Conservation (phyloP, 92 coral and sea anemone species). For the Phymanthus crucifer region DNA sequence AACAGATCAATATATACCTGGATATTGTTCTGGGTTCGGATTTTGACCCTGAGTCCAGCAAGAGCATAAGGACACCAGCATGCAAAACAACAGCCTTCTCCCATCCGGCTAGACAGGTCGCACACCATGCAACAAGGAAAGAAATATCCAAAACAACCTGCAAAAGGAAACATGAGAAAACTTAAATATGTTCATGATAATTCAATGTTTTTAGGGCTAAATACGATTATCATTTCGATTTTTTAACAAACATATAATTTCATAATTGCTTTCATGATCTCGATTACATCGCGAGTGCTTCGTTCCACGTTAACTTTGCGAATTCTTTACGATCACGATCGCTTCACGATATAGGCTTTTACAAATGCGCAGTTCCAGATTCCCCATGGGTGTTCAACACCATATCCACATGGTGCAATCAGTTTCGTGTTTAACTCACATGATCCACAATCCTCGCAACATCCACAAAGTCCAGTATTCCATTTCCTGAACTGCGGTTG, state of each 20-base stretch:
- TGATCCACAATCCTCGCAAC: constrained; percentile 59
- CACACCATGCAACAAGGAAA: constrained; percentile 62
- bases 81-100: constrained; percentile 93
- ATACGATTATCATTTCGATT: too few relatives aligned
- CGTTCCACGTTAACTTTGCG: too few relatives aligned
- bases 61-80: constrained; percentile 81
- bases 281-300: too few relatives aligned
- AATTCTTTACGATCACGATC: too few relatives aligned
- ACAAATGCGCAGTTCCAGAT: too few relatives aligned
- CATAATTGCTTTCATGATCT: too few relatives aligned
- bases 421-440: constrained; percentile 35
- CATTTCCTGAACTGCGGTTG: constrained; percentile 41
- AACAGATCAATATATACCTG: constrained; percentile 51
- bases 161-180: not conserved
- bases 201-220: too few relatives aligned
- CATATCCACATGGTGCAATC: too few relatives aligned
- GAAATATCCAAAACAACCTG: constrained; percentile 70
- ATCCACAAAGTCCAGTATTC: constrained; percentile 56
- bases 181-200: too few relatives aligned
- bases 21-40: constrained; percentile 74
- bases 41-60: constrained; percentile 70
- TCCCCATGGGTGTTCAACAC: too few relatives aligned
- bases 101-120: constrained; percentile 79
- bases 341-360: too few relatives aligned
- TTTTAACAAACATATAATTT: too few relatives aligned